Evolutionary conservation across 1,140 invertebrate genomes (phyloP).

Genomic region (Spodoptera frugiperda): DNA sequence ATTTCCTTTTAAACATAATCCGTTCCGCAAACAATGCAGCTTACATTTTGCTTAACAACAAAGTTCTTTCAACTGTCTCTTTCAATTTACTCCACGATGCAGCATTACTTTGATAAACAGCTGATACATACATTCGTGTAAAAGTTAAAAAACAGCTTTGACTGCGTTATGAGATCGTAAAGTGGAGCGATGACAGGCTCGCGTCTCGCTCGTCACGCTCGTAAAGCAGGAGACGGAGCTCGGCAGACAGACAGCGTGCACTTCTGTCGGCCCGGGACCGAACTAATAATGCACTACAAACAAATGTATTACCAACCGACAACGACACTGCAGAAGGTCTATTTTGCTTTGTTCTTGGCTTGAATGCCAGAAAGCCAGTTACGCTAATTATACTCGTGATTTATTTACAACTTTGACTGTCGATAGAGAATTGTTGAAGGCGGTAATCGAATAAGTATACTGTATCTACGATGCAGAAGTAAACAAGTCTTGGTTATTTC

Average conservation of each 20-base stretch:
- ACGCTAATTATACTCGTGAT: not conserved
- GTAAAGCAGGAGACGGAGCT: not conserved
- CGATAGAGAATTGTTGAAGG: no score
- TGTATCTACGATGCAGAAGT: no score
- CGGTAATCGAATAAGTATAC: no score
- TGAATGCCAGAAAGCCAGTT: no score
- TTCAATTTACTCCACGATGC: constrained; percentile 16
- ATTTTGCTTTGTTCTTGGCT: not conserved
- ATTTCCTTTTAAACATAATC: not conserved
- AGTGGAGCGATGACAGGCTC: constrained; percentile 23
- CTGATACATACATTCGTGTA: not conserved
- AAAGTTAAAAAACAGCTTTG: constrained; percentile 8
- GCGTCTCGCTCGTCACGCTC: constrained; percentile 11
- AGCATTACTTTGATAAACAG: constrained; percentile 3
- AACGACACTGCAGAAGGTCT: not conserved
- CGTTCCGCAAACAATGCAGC: no score
- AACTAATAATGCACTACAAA: constrained; percentile 28
- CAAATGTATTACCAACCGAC: not conserved
- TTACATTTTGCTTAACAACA: not conserved
- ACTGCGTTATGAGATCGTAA: constrained; percentile 11
- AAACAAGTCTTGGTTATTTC: no score
- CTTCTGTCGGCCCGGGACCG: constrained; percentile 17
- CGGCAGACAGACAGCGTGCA: constrained; percentile 20
- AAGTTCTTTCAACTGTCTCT: not conserved
- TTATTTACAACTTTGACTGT: no score